phyloP scores from a whole-genome alignment of 2,113 vertebrate genomes.

The Scopus umbretta region DNA sequence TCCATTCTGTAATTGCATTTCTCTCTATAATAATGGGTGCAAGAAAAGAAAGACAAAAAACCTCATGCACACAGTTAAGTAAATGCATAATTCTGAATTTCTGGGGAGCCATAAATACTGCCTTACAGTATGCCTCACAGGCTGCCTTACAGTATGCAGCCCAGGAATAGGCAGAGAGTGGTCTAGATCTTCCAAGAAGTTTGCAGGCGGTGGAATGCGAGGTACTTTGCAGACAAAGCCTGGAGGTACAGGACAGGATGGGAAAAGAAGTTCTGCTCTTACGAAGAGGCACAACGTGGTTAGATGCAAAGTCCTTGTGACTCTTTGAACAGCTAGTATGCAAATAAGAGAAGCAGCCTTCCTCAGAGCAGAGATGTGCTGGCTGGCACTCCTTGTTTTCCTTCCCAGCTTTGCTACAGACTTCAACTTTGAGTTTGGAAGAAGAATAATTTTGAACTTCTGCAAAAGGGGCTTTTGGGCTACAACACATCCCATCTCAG shows the following conservation, averaged over 20 bases:
- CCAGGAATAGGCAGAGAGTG: not conserved
- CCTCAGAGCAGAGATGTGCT: not conserved
- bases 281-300: not conserved
- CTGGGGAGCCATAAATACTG: not conserved
- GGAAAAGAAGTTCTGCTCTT: not conserved
- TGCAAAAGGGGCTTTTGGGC: not conserved
- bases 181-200: fast-evolving
- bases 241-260: not conserved
- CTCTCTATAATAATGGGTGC: not conserved
- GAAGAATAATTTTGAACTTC: not conserved
- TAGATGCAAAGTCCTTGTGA: not conserved
- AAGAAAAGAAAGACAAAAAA: not conserved
- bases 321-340: not conserved
- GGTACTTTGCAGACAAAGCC: not conserved
- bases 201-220: fast-evolving
- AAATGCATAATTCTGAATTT: not conserved
- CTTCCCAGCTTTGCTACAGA: not conserved
- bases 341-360: not conserved
- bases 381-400: not conserved
- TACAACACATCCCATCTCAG: not conserved
- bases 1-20: not conserved
- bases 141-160: not conserved
- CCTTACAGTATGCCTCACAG: not conserved
- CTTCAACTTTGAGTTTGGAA: not conserved
- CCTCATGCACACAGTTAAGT: too few relatives aligned